Evolutionary conservation across 2,888 invertebrate species (phyloP).

Genomic region (Beris morrisii): DNA sequence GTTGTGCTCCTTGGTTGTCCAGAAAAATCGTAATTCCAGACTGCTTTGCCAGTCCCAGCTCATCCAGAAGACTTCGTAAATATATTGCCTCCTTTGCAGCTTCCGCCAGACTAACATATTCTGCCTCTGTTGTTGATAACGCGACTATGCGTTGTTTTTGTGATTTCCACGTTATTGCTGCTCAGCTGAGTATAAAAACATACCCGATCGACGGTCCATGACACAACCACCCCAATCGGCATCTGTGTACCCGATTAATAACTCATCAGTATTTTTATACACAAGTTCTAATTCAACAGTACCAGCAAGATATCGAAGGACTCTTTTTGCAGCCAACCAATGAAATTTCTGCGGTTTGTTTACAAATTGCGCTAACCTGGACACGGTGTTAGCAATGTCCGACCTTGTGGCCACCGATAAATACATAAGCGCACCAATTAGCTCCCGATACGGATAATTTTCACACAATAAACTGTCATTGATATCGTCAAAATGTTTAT

Average conservation of each 20-base stretch:
- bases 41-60: neutral
- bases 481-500: constrained; percentile 12
- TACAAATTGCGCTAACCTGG: neutral
- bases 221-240: neutral
- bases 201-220: neutral
- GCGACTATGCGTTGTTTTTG: constrained; percentile 3
- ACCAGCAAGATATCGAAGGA: neutral
- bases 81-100: neutral
- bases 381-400: neutral
- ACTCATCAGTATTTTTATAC: neutral
- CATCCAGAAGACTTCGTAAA: neutral
- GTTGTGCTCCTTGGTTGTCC: neutral
- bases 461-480: neutral
- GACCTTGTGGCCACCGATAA: neutral
- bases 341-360: neutral
- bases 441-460: neutral
- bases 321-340: neutral
- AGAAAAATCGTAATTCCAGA: neutral
- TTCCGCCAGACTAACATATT: constrained; percentile 2
- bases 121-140: neutral
- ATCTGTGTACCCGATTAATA: neutral
- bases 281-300: neutral
- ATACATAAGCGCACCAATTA: neutral
- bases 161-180: neutral
- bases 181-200: neutral